These are phyloP conservation scores for Chaenodraco wilsoni DNA, from an alignment of 2,797 vertebrate species.

Conservation along the genomic window DNA sequence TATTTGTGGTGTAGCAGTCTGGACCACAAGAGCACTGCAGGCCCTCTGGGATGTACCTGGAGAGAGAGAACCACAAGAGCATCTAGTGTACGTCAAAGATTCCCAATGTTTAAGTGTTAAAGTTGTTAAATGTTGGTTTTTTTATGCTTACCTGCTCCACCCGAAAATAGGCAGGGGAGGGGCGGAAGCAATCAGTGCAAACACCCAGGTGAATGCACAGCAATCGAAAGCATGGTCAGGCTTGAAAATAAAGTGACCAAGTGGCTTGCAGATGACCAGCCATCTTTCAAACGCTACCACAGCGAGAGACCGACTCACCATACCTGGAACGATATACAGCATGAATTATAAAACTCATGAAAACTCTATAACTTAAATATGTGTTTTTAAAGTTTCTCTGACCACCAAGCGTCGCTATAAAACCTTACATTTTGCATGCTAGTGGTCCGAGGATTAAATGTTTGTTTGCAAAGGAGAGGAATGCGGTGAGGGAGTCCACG, in stretches of 20 bases:
- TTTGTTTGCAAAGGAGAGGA: constrained; percentile 72
- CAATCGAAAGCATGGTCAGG: too few species aligned
- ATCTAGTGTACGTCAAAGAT: not conserved
- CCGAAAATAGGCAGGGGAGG: constrained; percentile 75
- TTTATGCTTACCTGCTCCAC: constrained; percentile 77
- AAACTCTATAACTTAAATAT: constrained; percentile 57
- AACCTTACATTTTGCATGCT: constrained; percentile 83
- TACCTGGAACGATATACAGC: constrained; percentile 70
- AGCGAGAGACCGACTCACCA: constrained; percentile 83
- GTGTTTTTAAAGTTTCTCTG: constrained; percentile 60
- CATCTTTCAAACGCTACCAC: constrained; percentile 81
- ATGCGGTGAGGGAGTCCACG: constrained; percentile 50
- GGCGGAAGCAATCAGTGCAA: constrained; percentile 59
- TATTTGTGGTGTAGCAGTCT: constrained; percentile 82
- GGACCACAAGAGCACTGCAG: constrained; percentile 81
- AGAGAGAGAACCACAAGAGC: not conserved
- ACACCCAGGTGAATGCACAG: constrained; percentile 77
- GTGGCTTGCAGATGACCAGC: constrained; percentile 84
- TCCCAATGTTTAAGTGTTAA: not conserved
- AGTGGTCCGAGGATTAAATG: constrained; percentile 79
- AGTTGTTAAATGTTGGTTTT: not conserved
- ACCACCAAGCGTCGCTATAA: constrained; percentile 80
- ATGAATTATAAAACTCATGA: not conserved
- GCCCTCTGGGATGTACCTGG: constrained; percentile 81
- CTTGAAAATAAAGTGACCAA: constrained; percentile 81